Conservation (phyloP, 2,797 vertebrate genomes). For the Xiphorhynchus erythropygius region DNA sequence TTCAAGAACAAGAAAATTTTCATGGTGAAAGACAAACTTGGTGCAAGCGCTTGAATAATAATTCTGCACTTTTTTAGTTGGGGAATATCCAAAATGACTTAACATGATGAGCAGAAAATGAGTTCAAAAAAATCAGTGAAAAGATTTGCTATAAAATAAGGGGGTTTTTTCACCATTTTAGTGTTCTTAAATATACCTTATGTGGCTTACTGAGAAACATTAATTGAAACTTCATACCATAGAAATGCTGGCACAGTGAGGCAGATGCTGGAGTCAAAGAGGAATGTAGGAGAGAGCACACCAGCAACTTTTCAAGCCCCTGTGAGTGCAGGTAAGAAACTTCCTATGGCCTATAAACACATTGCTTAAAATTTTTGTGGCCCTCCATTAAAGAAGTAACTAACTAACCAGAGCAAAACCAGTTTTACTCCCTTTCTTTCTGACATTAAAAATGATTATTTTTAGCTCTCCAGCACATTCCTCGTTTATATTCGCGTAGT, state of each 20-base stretch:
- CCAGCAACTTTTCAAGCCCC: conserved; percentile 69
- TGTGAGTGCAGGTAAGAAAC: conserved; percentile 73
- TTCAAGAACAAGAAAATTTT: neutral
- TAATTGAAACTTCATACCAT: conserved; percentile 24
- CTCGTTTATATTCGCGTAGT: neutral
- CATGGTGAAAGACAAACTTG: neutral
- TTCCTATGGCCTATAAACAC: neutral
- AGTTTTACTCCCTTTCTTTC: neutral
- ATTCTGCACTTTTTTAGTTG: neutral
- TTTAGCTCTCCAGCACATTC: neutral
- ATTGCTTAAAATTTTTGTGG: neutral
- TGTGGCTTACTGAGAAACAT: neutral
- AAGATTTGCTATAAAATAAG: neutral
- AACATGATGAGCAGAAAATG: neutral
- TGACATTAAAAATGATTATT: neutral
- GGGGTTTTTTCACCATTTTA: neutral
- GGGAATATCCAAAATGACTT: neutral
- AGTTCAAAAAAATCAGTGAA: neutral
- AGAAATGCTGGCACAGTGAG: conserved; percentile 80
- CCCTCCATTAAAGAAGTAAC: neutral
- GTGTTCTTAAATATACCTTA: neutral
- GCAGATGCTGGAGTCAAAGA: conserved; percentile 82
- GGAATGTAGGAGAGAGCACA: conserved; percentile 71
- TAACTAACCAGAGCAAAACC: neutral
- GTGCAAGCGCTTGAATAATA: neutral